Base-by-base conservation (phyloP, 2,797 vertebrate genomes). In the Callimico goeldii region DNA sequence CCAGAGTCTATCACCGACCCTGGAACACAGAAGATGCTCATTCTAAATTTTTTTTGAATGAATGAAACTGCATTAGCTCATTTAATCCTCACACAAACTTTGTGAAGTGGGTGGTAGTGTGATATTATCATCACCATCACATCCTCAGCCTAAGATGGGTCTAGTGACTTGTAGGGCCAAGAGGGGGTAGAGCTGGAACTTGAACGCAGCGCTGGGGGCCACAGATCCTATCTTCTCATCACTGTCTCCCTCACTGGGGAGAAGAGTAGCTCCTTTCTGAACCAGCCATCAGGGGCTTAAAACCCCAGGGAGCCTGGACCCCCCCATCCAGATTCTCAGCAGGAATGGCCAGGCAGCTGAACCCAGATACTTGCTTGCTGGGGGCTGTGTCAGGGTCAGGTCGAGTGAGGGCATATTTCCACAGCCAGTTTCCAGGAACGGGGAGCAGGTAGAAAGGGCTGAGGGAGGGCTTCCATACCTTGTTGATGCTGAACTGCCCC, bases 401-500 rank as follows among this genome's bases (percentile, higher is more conserved):
- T 26, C 0, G 0, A 48, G 46, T 1, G 20, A n/a, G 19, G 1
- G 1, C 12, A 7, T 1, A 14, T 52, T 13, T 72, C 7, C 6
- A 28, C 43, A 43, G 0, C 4, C 0, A 4, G 13, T 28, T 70
- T 46, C 75, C 26, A 14, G 33, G 43, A 36, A 7, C 0, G 14
- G 72, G 55, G n/a, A 17, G 11, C 0, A 10, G 82, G 80, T 12
- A 7, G 14, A 20, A 55, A n/a, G 80, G 55, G n/a, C 12, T 12
- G 28, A 2, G n/a, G 85, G 20, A 17, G 36, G 0, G 33, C 26
- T 79, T 87, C 82, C 3, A 0, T 98, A 99, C 99, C 99, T 99
- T 99, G 98, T 99, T 99, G 98, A 99, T 99, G 98, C 98, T 99
- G 98, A 99, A 99, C 95, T 99, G 99, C n/a, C 99, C 99, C 98